Base-by-base conservation (phyloP, 2,888 invertebrate species). In the Ormyrus rosae region DNA sequence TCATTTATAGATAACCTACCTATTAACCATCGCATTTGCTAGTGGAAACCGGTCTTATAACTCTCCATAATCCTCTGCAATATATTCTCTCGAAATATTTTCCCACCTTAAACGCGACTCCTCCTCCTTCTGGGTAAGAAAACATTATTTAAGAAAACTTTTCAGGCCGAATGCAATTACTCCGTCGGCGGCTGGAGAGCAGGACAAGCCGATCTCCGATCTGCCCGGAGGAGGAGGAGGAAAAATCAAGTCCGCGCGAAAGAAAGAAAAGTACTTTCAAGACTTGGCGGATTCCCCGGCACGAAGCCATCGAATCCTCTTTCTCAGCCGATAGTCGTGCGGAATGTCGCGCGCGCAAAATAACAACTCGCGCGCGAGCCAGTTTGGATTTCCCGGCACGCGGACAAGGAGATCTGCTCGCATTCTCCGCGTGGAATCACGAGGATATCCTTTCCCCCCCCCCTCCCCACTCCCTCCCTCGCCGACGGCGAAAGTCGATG, bases 341-440 rank as follows among this genome's bases (percentile, higher is more conserved):
- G 58, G 77, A 71, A 77, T 77, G 64, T 71, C 76, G 45, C 11
- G 51, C 64, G 11, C 19, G 68, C 51, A 53, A 70, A 77, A 70
- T 70, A 77, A 70, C 77, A 70, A 77, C 70, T 77, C 70, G 60
- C 61, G 45, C 46, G 48, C 2, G 46, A 51, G 78, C 70, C 63
- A 79, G 81, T 78, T 77, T 80, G 82, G 81, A 83, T 83, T 84
- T 83, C 86, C 70, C 70, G 78, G 85, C 86, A 87, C 85, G 85
- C 83, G 83, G 84, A 82, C 83, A 82, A 81, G n/a, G 45, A n/a
- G 56, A 6, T 11, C 11, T 5, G 11, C 84, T 84, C 85, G 46
- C 78, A 87, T 87, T 87, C 86, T 86, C 82, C 83, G 83, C 84
- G 84, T 84, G 83, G 86, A 87, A 87, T 87, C 87, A 86, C 85